Evolutionary conservation across 2,113 vertebrate species (phyloP).

Genomic region (Rhipidura dahli): DNA sequence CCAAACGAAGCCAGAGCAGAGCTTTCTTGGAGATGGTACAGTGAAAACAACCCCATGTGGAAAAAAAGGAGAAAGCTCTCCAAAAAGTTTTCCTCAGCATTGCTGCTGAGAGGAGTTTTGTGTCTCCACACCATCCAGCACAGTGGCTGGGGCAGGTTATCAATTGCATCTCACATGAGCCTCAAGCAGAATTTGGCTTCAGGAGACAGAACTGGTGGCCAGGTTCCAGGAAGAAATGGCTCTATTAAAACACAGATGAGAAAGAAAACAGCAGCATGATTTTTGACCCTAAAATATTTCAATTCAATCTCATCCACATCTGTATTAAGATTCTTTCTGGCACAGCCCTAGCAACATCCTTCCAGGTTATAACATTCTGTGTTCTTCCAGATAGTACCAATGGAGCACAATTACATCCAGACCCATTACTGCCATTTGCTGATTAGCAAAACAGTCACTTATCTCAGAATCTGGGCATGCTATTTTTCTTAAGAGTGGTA

Average conservation of each 20-base stretch:
- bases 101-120: neutral
- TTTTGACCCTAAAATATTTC: neutral
- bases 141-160: neutral
- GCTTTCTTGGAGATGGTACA: neutral
- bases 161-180: accelerated
- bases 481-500: neutral
- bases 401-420: neutral
- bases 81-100: neutral
- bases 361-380: neutral
- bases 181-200: neutral
- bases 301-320: neutral
- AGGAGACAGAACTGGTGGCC: neutral
- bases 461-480: neutral
- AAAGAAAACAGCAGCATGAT: neutral
- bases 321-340: neutral
- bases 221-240: neutral
- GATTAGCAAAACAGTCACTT: neutral
- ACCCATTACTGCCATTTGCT: neutral
- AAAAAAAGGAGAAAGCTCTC: neutral
- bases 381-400: neutral
- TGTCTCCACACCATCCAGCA: neutral
- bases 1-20: neutral
- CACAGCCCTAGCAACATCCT: neutral
- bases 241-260: neutral
- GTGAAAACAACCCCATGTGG: neutral